Conservation (phyloP, 2,888 invertebrate genomes). For the Carterocephalus palaemon region DNA sequence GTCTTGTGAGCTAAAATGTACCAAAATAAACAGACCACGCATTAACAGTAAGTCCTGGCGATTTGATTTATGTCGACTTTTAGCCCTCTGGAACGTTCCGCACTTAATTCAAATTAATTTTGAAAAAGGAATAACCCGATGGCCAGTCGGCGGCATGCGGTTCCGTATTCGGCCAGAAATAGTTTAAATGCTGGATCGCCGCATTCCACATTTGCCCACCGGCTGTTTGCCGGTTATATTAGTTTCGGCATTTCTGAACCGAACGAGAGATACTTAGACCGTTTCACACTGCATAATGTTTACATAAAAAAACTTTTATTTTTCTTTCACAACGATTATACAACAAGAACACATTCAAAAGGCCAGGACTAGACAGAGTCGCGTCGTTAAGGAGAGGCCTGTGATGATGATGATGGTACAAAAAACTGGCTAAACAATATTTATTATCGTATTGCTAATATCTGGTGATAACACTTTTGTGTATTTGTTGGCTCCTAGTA, state of each 20-base stretch:
- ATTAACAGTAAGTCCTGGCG: neutral
- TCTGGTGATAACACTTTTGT: no score
- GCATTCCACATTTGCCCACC: slow-evolving; percentile 49
- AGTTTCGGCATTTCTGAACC: slow-evolving; percentile 42
- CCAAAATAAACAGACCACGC: no score
- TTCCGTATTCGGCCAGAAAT: slow-evolving; percentile 64
- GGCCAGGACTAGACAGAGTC: no score
- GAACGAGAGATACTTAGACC: slow-evolving; percentile 2
- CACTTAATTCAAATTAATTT: slow-evolving; percentile 30
- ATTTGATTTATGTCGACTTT: slow-evolving; percentile 3
- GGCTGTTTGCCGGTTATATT: slow-evolving; percentile 48
- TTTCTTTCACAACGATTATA: no score
- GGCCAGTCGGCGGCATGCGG: slow-evolving; percentile 39
- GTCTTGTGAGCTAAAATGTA: no score
- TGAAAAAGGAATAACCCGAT: slow-evolving; percentile 40
- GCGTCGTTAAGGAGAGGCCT: no score
- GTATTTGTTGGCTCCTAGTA: no score
- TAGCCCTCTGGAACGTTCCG: slow-evolving; percentile 13
- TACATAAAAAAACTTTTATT: no score
- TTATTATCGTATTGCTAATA: no score
- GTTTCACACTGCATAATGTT: slow-evolving; percentile 4
- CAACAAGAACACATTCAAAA: no score
- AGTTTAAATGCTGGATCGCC: slow-evolving; percentile 50
- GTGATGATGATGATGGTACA: no score
- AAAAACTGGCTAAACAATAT: no score